These are phyloP conservation scores for Leptopilina myrica DNA, from an alignment of 2,888 invertebrate genomes.

Conservation along the genomic window DNA sequence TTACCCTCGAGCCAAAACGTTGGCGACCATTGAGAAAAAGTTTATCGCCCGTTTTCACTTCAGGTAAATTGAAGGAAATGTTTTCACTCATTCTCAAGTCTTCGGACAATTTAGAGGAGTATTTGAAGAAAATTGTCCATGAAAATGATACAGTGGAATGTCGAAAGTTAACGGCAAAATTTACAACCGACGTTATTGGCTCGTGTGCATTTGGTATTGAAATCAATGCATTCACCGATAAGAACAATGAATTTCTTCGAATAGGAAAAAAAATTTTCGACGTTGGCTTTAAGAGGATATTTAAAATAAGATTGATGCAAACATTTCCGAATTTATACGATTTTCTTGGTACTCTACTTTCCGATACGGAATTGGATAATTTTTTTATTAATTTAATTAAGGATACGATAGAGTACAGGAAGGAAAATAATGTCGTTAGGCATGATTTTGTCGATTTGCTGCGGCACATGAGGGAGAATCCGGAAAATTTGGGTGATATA, in stretches of 20 bases:
- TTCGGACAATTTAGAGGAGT: conserved; percentile 73
- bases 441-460: conserved; percentile 1
- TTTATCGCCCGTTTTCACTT: conserved; percentile 77
- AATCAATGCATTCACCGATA: conserved; percentile 68
- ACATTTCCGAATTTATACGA: conserved; percentile 60
- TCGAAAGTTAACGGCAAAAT: conserved; percentile 71
- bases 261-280: conserved; percentile 70
- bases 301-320: conserved; percentile 59
- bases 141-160: conserved; percentile 54
- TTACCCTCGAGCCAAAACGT: conserved; percentile 75
- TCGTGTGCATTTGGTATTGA: conserved; percentile 68
- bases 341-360: conserved; percentile 55
- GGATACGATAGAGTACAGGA: conserved; percentile 72
- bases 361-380: conserved; percentile 60
- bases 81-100: conserved; percentile 77
- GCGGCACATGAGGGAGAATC: conserved; percentile 71
- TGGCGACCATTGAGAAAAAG: conserved; percentile 78
- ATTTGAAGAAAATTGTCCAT: conserved; percentile 68
- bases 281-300: conserved; percentile 47
- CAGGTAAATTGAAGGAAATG: conserved; percentile 77
- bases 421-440: conserved; percentile 68
- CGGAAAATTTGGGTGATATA: conserved; percentile 51
- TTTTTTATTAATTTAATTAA: conserved; percentile 70
- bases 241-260: conserved; percentile 71
- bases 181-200: conserved; percentile 70